These are phyloP conservation scores for Falcunculus frontatus DNA, from an alignment of 2,113 vertebrate species.

Conservation along the genomic window DNA sequence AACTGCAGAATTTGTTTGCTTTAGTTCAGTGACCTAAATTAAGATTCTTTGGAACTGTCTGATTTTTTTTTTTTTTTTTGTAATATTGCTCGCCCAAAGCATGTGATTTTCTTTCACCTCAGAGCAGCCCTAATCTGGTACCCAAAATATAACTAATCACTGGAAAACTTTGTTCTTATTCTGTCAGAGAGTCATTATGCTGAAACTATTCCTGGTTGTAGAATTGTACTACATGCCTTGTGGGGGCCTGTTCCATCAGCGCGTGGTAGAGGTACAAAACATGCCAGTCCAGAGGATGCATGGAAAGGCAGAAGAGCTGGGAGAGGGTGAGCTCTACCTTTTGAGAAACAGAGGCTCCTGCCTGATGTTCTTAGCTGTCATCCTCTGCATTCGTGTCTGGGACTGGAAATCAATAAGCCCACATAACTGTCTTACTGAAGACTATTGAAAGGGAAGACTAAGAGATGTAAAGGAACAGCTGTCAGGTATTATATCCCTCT, in stretches of 20 bases:
- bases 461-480: neutral
- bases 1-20: neutral
- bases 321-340: neutral
- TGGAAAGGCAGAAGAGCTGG: neutral
- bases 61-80: neutral
- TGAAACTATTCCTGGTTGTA: neutral
- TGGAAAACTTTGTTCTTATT: conserved; percentile 25
- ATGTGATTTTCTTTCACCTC: conserved; percentile 12
- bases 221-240: neutral
- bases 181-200: neutral
- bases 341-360: neutral
- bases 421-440: neutral
- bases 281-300: neutral
- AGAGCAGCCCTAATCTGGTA: conserved; percentile 16
- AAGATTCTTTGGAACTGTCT: neutral
- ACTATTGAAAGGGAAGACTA: neutral
- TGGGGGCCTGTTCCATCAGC: neutral
- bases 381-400: neutral
- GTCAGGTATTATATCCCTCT: neutral
- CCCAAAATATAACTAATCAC: conserved; percentile 20
- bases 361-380: neutral
- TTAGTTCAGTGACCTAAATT: conserved; percentile 16
- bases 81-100: neutral
- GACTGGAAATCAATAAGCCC: neutral
- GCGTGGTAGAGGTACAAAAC: neutral